These are phyloP conservation scores for Mirza zaza DNA, from an alignment of 2,113 vertebrate species.

Conservation along the genomic window DNA sequence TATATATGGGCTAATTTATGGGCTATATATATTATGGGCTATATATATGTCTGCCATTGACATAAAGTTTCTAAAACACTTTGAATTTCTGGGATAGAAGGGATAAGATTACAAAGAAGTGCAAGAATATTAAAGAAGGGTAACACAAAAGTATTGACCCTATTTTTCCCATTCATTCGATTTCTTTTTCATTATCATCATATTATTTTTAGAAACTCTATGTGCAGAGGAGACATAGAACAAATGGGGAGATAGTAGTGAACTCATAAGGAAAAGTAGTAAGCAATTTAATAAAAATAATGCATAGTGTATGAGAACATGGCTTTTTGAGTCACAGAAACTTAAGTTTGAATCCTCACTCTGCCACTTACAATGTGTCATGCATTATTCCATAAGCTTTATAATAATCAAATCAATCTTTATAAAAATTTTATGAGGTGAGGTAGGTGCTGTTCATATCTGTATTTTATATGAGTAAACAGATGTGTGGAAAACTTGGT, in stretches of 20 bases:
- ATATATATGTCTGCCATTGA: constrained; percentile 49
- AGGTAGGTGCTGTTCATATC: background rate
- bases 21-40: background rate
- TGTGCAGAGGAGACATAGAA: background rate
- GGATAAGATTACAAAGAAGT: background rate
- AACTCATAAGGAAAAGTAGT: constrained; percentile 3
- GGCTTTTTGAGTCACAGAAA: background rate
- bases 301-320: background rate
- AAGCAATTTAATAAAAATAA: background rate
- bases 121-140: background rate
- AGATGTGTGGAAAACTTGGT: background rate
- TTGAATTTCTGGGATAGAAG: constrained; percentile 32
- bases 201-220: background rate
- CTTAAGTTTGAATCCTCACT: background rate
- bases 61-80: constrained; percentile 56
- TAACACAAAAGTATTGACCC: background rate
- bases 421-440: background rate
- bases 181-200: background rate
- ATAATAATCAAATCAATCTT: background rate
- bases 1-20: constrained; percentile 40
- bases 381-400: background rate
- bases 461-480: background rate
- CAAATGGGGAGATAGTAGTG: background rate
- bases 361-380: background rate
- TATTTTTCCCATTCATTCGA: background rate